phyloP scores from a whole-genome alignment of 2,888 invertebrate genomes.

The Rhagophthalmus giganteus region DNA sequence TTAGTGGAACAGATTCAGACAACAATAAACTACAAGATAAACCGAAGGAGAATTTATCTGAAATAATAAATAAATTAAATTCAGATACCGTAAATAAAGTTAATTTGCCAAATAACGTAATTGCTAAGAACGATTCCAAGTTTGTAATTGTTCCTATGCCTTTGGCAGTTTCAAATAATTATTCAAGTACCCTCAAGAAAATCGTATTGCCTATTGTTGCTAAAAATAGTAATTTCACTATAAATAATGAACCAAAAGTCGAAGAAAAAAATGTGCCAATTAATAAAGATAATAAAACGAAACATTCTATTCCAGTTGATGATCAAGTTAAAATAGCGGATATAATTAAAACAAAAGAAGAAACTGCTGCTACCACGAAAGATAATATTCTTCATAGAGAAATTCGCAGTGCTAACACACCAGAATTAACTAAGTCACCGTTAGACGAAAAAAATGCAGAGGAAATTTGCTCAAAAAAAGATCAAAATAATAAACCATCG shows the following conservation, averaged over 20 bases:
- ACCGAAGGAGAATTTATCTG: too few species aligned
- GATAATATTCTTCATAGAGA: constrained; percentile 4
- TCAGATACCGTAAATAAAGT: constrained; percentile 7
- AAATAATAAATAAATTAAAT: too few species aligned
- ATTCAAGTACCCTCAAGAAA: neutral
- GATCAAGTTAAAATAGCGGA: too few species aligned
- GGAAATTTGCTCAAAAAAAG: constrained; percentile 3
- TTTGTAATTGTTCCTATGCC: constrained; percentile 12
- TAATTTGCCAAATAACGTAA: too few species aligned
- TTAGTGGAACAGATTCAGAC: constrained; percentile 35
- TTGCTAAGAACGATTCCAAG: too few species aligned
- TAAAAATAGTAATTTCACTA: neutral
- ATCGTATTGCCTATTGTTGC: neutral
- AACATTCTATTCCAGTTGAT: too few species aligned
- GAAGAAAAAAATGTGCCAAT: neutral
- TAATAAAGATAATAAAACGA: too few species aligned
- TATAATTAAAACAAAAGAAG: neutral
- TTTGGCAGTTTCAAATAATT: constrained; percentile 5
- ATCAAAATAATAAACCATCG: neutral
- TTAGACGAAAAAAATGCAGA: neutral
- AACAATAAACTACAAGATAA: too few species aligned
- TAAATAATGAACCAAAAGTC: neutral
- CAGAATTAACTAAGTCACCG: too few species aligned
- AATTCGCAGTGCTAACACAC: constrained; percentile 3
- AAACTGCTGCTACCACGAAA: neutral